Conservation (phyloP, 2,888 invertebrate species). For the Clepsis dumicolana region DNA sequence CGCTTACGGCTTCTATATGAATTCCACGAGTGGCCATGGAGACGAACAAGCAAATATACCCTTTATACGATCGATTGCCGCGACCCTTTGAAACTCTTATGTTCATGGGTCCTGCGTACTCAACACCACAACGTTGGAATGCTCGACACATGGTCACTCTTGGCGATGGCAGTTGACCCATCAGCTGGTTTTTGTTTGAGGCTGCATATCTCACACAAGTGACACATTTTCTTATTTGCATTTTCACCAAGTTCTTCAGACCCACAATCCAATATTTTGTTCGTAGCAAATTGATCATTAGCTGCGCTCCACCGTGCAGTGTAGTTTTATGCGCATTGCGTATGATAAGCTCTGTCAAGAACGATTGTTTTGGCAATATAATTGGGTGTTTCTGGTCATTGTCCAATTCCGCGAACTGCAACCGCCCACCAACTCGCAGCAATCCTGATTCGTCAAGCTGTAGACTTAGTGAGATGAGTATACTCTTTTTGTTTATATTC, state of each 20-base stretch:
- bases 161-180: slow-evolving; percentile 11
- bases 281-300: background rate
- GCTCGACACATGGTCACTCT: slow-evolving; percentile 3
- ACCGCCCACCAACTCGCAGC: slow-evolving; percentile 1
- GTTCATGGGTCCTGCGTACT: slow-evolving; percentile 19
- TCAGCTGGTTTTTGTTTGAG: background rate
- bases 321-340: background rate
- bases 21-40: background rate
- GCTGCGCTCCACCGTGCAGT: no score
- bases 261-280: background rate
- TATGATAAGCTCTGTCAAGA: background rate
- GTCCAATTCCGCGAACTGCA: background rate
- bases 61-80: background rate
- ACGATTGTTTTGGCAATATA: background rate
- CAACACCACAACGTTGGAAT: slow-evolving; percentile 9
- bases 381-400: background rate
- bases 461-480: background rate
- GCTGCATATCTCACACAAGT: slow-evolving; percentile 19
- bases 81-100: slow-evolving; percentile 3
- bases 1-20: background rate
- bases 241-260: background rate
- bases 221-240: slow-evolving; percentile 3
- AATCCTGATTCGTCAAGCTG: background rate
- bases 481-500: background rate
- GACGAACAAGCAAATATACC: background rate